Conservation (phyloP, 1,140 invertebrate genomes). For the Bursaphelenchus mucronatus region DNA sequence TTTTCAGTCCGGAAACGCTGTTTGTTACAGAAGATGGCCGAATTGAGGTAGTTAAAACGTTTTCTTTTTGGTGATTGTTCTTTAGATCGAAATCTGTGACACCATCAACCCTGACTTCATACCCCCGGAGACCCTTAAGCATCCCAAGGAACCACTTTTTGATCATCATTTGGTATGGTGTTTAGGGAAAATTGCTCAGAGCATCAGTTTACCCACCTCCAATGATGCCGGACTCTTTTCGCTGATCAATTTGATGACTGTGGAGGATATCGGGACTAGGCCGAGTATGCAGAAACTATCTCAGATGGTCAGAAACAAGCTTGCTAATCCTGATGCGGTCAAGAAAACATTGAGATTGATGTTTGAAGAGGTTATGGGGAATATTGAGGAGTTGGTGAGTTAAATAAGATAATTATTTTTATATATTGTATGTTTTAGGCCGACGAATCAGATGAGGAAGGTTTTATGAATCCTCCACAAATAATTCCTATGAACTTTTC, state of each 20-base stretch:
- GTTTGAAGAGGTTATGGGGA: conserved; percentile 40
- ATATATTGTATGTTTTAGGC: conserved; percentile 6
- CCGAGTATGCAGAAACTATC: conserved; percentile 35
- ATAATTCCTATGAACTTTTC: too few species aligned
- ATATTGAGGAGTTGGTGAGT: conserved; percentile 43
- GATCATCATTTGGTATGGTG: conserved; percentile 40
- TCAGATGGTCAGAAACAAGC: conserved; percentile 38
- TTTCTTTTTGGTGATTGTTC: conserved; percentile 5
- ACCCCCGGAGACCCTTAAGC: conserved; percentile 29
- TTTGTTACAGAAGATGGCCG: conserved; percentile 38
- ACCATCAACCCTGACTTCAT: conserved; percentile 24
- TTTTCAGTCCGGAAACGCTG: conserved; percentile 30
- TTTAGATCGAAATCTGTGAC: conserved; percentile 15
- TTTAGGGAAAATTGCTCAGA: conserved; percentile 30
- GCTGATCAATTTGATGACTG: conserved; percentile 44
- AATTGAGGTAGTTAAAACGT: conserved; percentile 31
- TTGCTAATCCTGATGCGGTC: conserved; percentile 25
- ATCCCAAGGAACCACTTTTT: neutral
- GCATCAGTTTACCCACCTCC: conserved; percentile 19
- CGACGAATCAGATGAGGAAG: conserved; percentile 17
- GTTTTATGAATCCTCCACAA: neutral
- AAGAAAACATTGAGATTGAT: conserved; percentile 26
- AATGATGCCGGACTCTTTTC: conserved; percentile 36
- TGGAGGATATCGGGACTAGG: conserved; percentile 33
- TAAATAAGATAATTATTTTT: neutral